Base-by-base conservation (phyloP, 1,140 invertebrate genomes). In the Lasioglossum baleicum region DNA sequence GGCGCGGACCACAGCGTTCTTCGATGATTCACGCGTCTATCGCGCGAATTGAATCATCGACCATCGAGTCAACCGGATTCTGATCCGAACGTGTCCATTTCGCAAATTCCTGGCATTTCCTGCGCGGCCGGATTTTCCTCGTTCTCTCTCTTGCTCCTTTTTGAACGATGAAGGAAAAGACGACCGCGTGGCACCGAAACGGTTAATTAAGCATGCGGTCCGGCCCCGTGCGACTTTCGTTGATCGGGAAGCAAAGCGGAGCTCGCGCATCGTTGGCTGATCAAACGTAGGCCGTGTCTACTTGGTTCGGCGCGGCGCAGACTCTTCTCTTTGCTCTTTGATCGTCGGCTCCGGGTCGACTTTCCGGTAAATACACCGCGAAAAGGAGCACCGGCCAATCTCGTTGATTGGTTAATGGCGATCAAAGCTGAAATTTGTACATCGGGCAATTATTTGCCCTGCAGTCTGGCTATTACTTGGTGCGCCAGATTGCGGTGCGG, bases 361-460 rank as follows among this genome's bases (percentile, higher is more conserved):
- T 79, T 79, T 65, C 69, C 76, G 63, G 70, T 66, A 73, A 79
- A 73, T 65, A 79, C 69, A 40, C 53, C 44, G 69, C 56, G 73
- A 79, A 79, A 70, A 20, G 17, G 69, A 53, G 42, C 68, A 56
- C 60, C 31, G 60, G 20, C 3, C 75, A 78, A 78, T 78, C 75
- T 63, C 69, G 75, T 35, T 78, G 75, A 78, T 72, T 78, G 69
- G 35, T 78, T 71, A 72, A 71, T 78, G 75, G 31, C 61, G 72
- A 73, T 73, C 70, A 80, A 67, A 66, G 64, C 53, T 80, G 72
- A 65, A 79, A 68, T 80, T 75, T 75, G 64, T 79, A 80, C 60
- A 81, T 84, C 77, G 71, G 53, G 65, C 77, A 79, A 85, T 84
- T 81, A 85, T 81, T 85, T 80, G 42, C 72, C n/a, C 61, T 58